phyloP scores from a whole-genome alignment of 1,140 invertebrate genomes.

The Drosophila cardini region DNA sequence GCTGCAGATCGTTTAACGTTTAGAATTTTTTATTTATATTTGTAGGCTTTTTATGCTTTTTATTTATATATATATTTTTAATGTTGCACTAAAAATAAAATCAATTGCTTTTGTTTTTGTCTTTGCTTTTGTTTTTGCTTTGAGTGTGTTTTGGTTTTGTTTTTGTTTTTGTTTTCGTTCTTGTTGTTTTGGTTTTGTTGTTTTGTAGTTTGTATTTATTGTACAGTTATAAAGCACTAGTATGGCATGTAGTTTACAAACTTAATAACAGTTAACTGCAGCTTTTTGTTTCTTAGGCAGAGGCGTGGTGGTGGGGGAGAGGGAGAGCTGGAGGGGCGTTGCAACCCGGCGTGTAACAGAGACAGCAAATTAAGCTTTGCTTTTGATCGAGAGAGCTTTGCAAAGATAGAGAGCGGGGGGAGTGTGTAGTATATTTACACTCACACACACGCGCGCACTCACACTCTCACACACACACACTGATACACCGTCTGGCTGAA shows the following conservation, averaged over 20 bases:
- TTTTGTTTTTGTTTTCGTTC: conserved; percentile 7
- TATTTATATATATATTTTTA: conserved; percentile 48
- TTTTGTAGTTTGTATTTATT: conserved; percentile 54
- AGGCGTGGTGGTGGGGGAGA: background rate
- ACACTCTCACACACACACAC: conserved; percentile 8
- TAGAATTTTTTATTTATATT: conserved; percentile 36
- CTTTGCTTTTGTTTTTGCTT: conserved; percentile 30
- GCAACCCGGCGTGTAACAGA: conserved; percentile 67
- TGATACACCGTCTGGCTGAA: conserved; percentile 3
- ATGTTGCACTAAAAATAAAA: conserved; percentile 73
- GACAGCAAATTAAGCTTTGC: conserved; percentile 34
- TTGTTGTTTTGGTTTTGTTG: conserved; percentile 17
- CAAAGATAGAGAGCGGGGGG: conserved; percentile 5
- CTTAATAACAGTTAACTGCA: conserved; percentile 47
- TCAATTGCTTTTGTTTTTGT: conserved; percentile 64
- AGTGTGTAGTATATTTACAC: conserved; percentile 41
- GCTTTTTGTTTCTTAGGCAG: background rate
- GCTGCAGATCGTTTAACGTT: conserved; percentile 33
- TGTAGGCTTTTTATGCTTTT: conserved; percentile 46
- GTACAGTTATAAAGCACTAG: conserved; percentile 82
- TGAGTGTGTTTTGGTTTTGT: conserved; percentile 22
- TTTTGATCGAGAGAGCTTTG: conserved; percentile 4
- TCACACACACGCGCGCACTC: conserved; percentile 43
- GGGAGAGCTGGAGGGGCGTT: background rate
- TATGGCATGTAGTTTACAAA: conserved; percentile 67